Evolutionary conservation across 2,888 invertebrate species (phyloP), one percentile per base, ranked within the genome.

Genomic region (Luffia ferchaultella): DNA sequence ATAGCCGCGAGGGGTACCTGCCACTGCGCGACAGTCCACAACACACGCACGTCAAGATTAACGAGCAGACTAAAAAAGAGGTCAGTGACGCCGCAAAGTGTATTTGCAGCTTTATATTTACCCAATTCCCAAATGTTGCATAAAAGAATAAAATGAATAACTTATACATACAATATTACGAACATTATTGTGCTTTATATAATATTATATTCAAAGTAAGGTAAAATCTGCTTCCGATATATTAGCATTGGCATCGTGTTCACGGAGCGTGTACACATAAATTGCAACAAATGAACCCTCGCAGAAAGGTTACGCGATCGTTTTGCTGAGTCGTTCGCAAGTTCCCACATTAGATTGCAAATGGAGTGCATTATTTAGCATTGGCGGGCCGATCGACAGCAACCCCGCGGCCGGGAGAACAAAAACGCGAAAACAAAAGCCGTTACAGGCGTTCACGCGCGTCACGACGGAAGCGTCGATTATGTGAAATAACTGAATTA

Each of bases 61-160:
- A 78, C 70, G 84, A 83, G 59, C 80, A 84, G 63, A 83, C 82
- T 53, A 85, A 84, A 63, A 85, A 84, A 77, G 84, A 85, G 85
- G 85, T 85, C 70, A 82, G 85, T 77, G 67, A 70, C 69, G 5
- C 17, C 17, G n/a, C 17, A 40, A 40, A 40, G 17, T 44, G 18
- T 2, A n/a, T n/a, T n/a, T n/a, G n/a, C n/a, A n/a, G n/a, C n/a
- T n/a, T n/a, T n/a, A n/a, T n/a, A n/a, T n/a, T n/a, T n/a, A n/a
- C n/a, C n/a, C n/a, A n/a, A n/a, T n/a, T n/a, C n/a, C n/a, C n/a
- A n/a, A n/a, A n/a, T n/a, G n/a, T n/a, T n/a, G n/a, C n/a, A n/a
- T n/a, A n/a, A n/a, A n/a, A n/a, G n/a, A n/a, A n/a, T n/a, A n/a
- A n/a, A n/a, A n/a, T n/a, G n/a, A n/a, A n/a, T n/a, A n/a, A n/a